Conservation (phyloP, 2,888 invertebrate species). For the Pachycephus smyrnensis region DNA sequence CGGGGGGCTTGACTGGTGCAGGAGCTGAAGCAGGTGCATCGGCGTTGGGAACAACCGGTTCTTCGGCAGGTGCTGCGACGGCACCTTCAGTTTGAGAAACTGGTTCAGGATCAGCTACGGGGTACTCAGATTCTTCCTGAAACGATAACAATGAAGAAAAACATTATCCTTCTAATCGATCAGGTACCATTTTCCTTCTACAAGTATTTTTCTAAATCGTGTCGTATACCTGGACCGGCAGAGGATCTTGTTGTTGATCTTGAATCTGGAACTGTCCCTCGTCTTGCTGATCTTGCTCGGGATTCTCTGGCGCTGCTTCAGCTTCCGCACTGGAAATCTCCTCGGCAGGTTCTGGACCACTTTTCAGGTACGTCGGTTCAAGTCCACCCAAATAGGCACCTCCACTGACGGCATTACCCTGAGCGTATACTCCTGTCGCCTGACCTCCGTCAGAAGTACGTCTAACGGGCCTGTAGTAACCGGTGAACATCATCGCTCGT, state of each 20-base stretch:
- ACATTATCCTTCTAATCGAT: too few species aligned
- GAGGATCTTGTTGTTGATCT: constrained; percentile 1
- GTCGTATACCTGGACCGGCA: too few species aligned
- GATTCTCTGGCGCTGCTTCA: constrained; percentile 45
- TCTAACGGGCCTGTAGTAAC: constrained; percentile 56
- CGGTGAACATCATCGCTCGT: constrained; percentile 61
- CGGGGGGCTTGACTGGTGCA: constrained; percentile 15
- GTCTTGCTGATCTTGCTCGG: background rate
- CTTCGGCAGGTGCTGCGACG: constrained; percentile 1
- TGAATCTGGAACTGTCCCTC: background rate
- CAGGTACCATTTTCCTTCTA: too few species aligned
- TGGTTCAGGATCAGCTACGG: constrained; percentile 19
- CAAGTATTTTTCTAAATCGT: too few species aligned
- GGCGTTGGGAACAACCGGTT: constrained; percentile 5
- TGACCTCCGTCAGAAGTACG: constrained; percentile 41
- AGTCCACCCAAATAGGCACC: constrained; percentile 47
- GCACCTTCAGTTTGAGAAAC: constrained; percentile 12
- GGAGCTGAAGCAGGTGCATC: constrained; percentile 12
- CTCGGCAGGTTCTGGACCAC: constrained; percentile 48
- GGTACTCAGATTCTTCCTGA: constrained; percentile 19
- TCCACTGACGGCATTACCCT: constrained; percentile 60
- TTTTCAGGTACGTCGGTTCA: constrained; percentile 44
- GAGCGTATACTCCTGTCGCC: constrained; percentile 56
- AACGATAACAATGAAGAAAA: too few species aligned
- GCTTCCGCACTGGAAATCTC: constrained; percentile 56